Conservation (phyloP, 2,797 vertebrate genomes). For the Graptemys geographica region DNA sequence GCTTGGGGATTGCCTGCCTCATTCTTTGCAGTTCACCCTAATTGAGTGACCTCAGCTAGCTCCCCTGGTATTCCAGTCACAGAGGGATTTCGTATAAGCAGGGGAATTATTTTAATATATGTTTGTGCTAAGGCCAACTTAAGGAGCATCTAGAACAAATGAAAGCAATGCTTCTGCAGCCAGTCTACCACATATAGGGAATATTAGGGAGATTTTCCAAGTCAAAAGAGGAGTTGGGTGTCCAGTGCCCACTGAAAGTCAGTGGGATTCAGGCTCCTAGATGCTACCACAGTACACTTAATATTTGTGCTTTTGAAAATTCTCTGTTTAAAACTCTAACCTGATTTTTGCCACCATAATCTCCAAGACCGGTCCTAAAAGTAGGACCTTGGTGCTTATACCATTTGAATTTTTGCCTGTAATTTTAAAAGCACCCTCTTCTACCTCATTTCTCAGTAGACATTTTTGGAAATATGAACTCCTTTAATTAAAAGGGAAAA, state of each 20-base stretch:
- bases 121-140: too few species aligned
- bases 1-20: too few species aligned
- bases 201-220: background rate
- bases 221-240: background rate
- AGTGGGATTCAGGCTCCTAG: too few species aligned
- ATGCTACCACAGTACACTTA: background rate
- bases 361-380: constrained; percentile 5
- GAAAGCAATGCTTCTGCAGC: too few species aligned
- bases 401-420: constrained; percentile 20
- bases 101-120: too few species aligned
- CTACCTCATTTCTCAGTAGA: constrained; percentile 36
- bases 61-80: too few species aligned
- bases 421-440: constrained; percentile 47
- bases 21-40: too few species aligned
- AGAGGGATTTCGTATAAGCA: too few species aligned
- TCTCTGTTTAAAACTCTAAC: background rate
- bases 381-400: background rate
- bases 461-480: constrained; percentile 24
- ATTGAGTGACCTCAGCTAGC: too few species aligned
- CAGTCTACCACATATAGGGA: background rate
- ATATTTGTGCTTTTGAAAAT: constrained; percentile 5
- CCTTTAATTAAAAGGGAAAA: constrained; percentile 30
- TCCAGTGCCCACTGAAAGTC: too few species aligned
- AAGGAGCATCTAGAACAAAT: too few species aligned
- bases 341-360: constrained; percentile 43